Evolutionary conservation across 2,797 vertebrate species (phyloP), one percentile per base, ranked within the genome.

Genomic region (Propithecus deckenii): DNA sequence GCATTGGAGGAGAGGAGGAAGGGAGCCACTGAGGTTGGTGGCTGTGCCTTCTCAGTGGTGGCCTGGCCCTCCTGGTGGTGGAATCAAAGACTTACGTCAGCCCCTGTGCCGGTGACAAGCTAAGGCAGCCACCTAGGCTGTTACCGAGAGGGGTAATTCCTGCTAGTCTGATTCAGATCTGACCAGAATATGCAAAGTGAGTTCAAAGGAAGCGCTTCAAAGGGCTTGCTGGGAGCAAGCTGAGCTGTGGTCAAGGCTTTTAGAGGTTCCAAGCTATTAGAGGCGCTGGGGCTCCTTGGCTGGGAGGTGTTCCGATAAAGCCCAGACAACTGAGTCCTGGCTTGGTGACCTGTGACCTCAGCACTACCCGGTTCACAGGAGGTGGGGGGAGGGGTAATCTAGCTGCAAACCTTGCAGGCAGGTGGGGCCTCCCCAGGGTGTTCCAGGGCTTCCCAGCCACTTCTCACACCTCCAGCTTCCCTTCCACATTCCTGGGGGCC

Each of bases 101-200:
- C 41, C 14, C 41, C 5, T 79, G 65, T 94, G 92, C 91, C 97
- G 95, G 85, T 32, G 59, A 71, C 97, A 90, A 84, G 95, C 71
- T n/a, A 67, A 25, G 91, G 89, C 93, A 91, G 92, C 94, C 95
- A 89, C 94, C 80, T 61, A 86, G 94, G 81, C 92, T 81, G 57
- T 78, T 81, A 81, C 86, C 3, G 23, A 65, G 75, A 88, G 86
- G 93, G 94, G 97, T 96, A 96, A 97, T 98, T 98, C 97, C 97
- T 97, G 96, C 95, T 74, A 91, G 84, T 97, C 94, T 97, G 97
- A 97, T 98, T 98, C 97, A 97, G 96, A 96, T 95, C 96, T 94
- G 91, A 98, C 95, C 93, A 98, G 94, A 97, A 98, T 97, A 98
- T 97, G 96, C 97, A 97, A 96, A 97, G 93, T 69, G 72, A 92